Conservation (phyloP, 2,888 invertebrate species). For the Ichneumoninae sp. region DNA sequence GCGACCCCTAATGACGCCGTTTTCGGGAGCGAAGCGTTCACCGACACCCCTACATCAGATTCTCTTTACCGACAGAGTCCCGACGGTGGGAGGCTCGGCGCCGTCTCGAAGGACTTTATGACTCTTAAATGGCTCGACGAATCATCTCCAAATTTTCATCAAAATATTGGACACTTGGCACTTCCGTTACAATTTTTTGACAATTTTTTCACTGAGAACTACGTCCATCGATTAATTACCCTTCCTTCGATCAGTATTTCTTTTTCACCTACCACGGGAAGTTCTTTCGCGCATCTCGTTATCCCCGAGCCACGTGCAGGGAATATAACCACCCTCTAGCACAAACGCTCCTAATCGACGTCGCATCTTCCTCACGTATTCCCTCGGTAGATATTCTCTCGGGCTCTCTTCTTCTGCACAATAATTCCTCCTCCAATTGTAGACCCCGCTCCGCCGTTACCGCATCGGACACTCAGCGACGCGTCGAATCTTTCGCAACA, state of each 20-base stretch:
- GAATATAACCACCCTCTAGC: constrained; percentile 26
- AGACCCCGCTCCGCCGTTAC: neutral
- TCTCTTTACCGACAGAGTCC: neutral
- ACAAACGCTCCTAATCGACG: constrained; percentile 51
- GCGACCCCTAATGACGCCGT: constrained; percentile 79
- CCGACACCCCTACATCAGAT: constrained; percentile 11
- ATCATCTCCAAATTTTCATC: neutral
- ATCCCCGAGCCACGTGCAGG: neutral
- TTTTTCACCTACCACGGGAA: neutral
- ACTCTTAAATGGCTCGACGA: neutral
- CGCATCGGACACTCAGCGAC: constrained; percentile 12
- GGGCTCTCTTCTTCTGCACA: constrained; percentile 19
- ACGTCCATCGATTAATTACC: neutral
- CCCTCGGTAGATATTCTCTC: constrained; percentile 47
- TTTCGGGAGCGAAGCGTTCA: constrained; percentile 53
- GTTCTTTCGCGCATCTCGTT: constrained; percentile 23
- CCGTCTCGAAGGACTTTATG: neutral
- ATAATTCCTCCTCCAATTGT: constrained; percentile 3
- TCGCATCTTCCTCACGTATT: constrained; percentile 60
- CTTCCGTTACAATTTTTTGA: neutral
- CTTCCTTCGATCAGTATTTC: neutral
- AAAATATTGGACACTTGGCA: neutral
- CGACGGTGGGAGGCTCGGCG: neutral
- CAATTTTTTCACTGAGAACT: neutral
- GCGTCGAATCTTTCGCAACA: constrained; percentile 63